Percentiles rank a stretch among this genome's conserved stretches.
Evolutionary conservation across 2,888 invertebrate genomes (phyloP).

Genomic region (Lasioglossum vierecki): DNA sequence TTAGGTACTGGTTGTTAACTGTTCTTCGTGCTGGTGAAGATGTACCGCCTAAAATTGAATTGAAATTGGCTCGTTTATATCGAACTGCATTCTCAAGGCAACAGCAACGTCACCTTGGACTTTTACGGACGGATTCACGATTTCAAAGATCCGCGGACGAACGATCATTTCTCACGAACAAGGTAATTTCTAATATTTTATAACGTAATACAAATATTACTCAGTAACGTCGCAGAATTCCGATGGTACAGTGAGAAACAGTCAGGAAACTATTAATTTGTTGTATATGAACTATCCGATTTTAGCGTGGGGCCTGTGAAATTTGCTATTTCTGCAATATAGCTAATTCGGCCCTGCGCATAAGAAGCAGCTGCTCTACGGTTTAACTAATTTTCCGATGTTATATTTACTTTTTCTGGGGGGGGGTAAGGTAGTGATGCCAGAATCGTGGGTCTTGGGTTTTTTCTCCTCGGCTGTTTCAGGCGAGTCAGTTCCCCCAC

Average conservation of each 20-base stretch:
- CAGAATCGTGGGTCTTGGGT: no score
- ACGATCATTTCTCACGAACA: conserved; percentile 46
- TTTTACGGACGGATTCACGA: conserved; percentile 85
- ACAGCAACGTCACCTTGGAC: conserved; percentile 92
- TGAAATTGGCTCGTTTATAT: conserved; percentile 91
- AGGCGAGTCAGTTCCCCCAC: no score
- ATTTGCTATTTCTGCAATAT: no score
- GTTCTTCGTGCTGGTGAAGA: conserved; percentile 87
- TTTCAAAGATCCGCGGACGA: conserved; percentile 71
- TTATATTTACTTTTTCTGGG: no score
- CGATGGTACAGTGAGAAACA: neutral
- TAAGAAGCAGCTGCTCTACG: no score
- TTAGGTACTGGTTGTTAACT: conserved; percentile 92
- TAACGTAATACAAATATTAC: neutral
- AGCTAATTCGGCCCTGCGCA: no score
- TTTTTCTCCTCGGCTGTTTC: no score
- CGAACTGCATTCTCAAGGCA: conserved; percentile 93
- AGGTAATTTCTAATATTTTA: conserved; percentile 34
- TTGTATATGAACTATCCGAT: no score
- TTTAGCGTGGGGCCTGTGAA: no score
- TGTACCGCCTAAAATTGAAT: conserved; percentile 87
- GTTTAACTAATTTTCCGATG: no score
- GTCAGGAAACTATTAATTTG: no score
- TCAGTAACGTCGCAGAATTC: neutral
- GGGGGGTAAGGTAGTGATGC: no score